Conservation (phyloP, 1,140 invertebrate genomes). For the Drosophila kikkawai region DNA sequence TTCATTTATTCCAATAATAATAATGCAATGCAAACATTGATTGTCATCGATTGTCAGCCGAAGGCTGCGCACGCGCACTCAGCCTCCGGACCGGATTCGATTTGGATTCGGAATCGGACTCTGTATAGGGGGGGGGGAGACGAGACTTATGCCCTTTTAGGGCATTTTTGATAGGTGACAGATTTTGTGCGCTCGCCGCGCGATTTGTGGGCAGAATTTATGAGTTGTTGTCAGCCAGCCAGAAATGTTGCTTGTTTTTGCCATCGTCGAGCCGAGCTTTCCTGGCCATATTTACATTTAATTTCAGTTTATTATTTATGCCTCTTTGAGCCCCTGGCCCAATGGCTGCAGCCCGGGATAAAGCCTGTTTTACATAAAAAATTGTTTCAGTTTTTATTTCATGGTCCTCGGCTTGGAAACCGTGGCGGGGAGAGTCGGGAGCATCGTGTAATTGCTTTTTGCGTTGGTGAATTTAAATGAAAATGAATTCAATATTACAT, state of each 20-base stretch:
- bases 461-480: slow-evolving; percentile 82
- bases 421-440: not conserved
- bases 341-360: not conserved
- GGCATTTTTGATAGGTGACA: slow-evolving; percentile 84
- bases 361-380: slow-evolving; percentile 65
- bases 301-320: slow-evolving; percentile 75
- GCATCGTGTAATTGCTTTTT: slow-evolving; percentile 79
- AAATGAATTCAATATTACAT: slow-evolving; percentile 85
- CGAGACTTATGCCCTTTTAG: slow-evolving; percentile 79
- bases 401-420: slow-evolving; percentile 18
- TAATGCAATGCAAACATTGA: slow-evolving; percentile 85
- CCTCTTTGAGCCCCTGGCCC: slow-evolving; percentile 16
- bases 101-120: slow-evolving; percentile 22
- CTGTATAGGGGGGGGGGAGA: not conserved
- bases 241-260: slow-evolving; percentile 35
- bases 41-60: slow-evolving; percentile 81
- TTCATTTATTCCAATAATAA: slow-evolving; percentile 85
- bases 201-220: slow-evolving; percentile 78
- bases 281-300: slow-evolving; percentile 68
- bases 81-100: slow-evolving; percentile 28
- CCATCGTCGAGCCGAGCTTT: slow-evolving; percentile 31
- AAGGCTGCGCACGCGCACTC: slow-evolving; percentile 68
- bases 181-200: slow-evolving; percentile 71
- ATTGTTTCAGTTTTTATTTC: slow-evolving; percentile 65
- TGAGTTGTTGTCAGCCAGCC: slow-evolving; percentile 66